These are phyloP conservation scores for Echeneis naucrates DNA, from an alignment of 2,797 vertebrate genomes.

Conservation along the genomic window DNA sequence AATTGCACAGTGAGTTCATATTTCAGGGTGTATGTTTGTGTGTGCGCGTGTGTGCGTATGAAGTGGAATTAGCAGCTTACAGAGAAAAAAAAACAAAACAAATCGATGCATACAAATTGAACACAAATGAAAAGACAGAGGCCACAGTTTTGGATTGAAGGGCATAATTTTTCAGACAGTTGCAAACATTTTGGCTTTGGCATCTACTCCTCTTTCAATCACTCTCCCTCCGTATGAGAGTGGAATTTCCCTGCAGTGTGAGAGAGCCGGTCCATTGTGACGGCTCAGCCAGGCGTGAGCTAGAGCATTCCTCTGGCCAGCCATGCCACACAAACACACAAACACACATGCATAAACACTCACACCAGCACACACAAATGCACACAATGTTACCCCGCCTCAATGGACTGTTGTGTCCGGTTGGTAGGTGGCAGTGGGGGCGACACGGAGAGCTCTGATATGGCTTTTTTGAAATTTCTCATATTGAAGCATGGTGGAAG, in stretches of 20 bases:
- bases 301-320: constrained; percentile 83
- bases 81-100: constrained; percentile 5
- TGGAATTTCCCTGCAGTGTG: constrained; percentile 87
- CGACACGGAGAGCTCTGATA: constrained; percentile 37
- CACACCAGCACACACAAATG: constrained; percentile 56
- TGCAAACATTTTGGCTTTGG: constrained; percentile 74
- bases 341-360: constrained; percentile 73
- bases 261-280: constrained; percentile 87
- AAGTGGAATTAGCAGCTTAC: constrained; percentile 35
- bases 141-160: constrained; percentile 34
- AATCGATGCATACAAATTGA: constrained; percentile 25
- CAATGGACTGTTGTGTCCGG: constrained; percentile 70
- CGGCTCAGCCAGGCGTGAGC: constrained; percentile 84
- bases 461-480: constrained; percentile 42
- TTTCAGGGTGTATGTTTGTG: not conserved
- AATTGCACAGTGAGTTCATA: not conserved
- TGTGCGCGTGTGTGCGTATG: not conserved
- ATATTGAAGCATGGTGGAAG: constrained; percentile 21
- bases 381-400: constrained; percentile 64
- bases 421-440: constrained; percentile 28
- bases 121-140: constrained; percentile 33
- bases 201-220: constrained; percentile 56
- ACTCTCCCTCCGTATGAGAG: constrained; percentile 68
- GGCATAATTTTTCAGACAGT: constrained; percentile 73
- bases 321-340: constrained; percentile 82